Percentiles rank a stretch among this genome's conserved stretches.
phyloP scores from a whole-genome alignment of 2,113 vertebrate species.

The Ceyx cyanopectus region DNA sequence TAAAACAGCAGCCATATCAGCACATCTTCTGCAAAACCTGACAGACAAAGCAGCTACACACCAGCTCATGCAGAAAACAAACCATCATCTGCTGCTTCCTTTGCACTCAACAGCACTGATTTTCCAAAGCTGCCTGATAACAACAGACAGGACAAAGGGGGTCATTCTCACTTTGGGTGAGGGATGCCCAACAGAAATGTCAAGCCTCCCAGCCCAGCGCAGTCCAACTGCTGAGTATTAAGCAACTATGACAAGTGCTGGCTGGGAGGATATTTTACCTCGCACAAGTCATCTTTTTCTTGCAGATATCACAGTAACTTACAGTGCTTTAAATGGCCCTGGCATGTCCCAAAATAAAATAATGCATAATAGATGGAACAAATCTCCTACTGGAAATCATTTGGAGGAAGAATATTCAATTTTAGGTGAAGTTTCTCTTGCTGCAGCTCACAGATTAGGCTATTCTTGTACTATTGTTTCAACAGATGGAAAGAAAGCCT shows the following conservation, averaged over 20 bases:
- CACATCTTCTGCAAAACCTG: conserved; percentile 34
- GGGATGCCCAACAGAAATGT: not conserved
- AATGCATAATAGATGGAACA: not conserved
- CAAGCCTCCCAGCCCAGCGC: not conserved
- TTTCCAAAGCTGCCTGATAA: conserved; percentile 1
- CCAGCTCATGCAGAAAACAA: conserved; percentile 34
- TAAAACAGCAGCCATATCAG: conserved; percentile 22
- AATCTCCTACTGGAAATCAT: not conserved
- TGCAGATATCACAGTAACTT: not conserved
- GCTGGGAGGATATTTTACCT: not conserved
- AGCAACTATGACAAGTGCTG: not conserved
- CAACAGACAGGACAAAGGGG: conserved; percentile 48
- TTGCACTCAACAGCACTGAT: not conserved
- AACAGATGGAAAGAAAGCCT: conserved; percentile 4
- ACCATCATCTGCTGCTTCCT: conserved; percentile 39
- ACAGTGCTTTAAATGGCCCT: not conserved
- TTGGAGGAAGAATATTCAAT: not conserved
- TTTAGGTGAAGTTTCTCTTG: not conserved
- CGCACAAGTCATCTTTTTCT: not conserved
- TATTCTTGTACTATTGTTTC: not conserved
- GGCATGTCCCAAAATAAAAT: not conserved
- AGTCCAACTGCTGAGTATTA: conserved; percentile 9
- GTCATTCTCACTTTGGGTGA: conserved; percentile 19
- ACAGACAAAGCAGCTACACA: conserved; percentile 59
- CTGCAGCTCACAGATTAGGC: not conserved